Conservation (phyloP, 1,140 invertebrate species). For the Phymorhynchus buccinoides region DNA sequence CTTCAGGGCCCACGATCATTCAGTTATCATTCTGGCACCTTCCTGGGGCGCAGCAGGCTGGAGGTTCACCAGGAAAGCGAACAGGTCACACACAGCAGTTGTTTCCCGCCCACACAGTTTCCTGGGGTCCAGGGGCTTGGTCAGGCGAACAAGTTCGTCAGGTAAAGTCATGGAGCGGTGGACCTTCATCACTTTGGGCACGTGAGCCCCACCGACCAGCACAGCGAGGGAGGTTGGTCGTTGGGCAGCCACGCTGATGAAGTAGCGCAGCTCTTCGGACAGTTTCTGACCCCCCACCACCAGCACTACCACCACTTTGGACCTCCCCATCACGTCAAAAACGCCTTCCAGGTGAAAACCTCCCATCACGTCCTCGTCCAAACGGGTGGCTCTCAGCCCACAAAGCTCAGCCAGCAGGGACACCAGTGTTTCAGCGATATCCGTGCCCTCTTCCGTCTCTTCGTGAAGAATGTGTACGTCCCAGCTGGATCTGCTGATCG, state of each 20-base stretch:
- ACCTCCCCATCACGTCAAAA: neutral
- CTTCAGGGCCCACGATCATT: too few species aligned
- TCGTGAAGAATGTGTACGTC: constrained; percentile 22
- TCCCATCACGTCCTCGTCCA: constrained; percentile 6
- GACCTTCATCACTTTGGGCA: neutral
- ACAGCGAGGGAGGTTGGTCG: neutral
- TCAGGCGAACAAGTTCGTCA: neutral
- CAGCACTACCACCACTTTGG: neutral
- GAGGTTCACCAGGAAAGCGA: neutral
- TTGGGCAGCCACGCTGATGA: neutral
- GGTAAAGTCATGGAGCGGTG: constrained; percentile 9
- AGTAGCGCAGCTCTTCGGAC: neutral
- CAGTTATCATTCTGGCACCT: too few species aligned
- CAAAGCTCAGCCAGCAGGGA: neutral
- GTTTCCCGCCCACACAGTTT: neutral
- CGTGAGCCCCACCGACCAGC: neutral
- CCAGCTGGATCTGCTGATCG: neutral
- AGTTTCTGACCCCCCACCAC: neutral
- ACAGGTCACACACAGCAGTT: neutral
- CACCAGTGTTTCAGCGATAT: neutral
- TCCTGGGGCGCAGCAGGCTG: too few species aligned
- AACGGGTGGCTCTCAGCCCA: neutral
- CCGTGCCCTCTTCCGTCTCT: neutral
- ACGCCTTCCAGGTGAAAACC: neutral
- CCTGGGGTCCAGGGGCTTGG: neutral